These are phyloP conservation scores for Tetramorium alpestre DNA, from an alignment of 1,140 invertebrate species.

Conservation along the genomic window DNA sequence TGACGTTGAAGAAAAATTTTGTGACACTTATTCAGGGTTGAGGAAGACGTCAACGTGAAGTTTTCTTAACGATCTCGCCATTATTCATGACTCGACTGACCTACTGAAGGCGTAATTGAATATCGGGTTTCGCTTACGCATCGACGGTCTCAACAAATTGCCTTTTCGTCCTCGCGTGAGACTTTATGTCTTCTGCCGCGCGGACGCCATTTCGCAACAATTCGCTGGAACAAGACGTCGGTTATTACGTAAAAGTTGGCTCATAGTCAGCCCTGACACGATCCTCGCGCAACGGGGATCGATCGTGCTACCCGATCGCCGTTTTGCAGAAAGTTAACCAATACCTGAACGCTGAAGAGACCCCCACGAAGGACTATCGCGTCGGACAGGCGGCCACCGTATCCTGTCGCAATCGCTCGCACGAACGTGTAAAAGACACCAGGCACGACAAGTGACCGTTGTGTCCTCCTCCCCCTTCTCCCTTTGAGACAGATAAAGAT, in stretches of 20 bases:
- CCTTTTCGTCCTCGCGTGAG: slow-evolving; percentile 60
- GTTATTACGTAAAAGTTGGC: slow-evolving; percentile 66
- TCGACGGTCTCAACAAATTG: slow-evolving; percentile 45
- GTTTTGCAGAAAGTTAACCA: slow-evolving; percentile 46
- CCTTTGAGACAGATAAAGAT: neutral
- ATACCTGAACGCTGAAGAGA: neutral
- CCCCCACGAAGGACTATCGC: slow-evolving; percentile 1
- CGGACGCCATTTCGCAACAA: slow-evolving; percentile 62
- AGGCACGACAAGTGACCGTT: slow-evolving; percentile 12
- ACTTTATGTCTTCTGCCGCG: slow-evolving; percentile 45
- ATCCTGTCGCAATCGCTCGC: slow-evolving; percentile 25
- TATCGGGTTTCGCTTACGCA: slow-evolving; percentile 63
- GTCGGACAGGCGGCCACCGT: neutral
- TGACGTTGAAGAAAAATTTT: neutral
- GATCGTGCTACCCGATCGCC: slow-evolving; percentile 64
- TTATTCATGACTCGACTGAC: slow-evolving; percentile 21
- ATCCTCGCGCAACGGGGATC: slow-evolving; percentile 51
- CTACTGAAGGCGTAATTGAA: slow-evolving; percentile 54
- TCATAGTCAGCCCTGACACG: slow-evolving; percentile 62
- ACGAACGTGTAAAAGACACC: slow-evolving; percentile 36
- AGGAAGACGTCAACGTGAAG: neutral
- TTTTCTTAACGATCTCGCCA: neutral
- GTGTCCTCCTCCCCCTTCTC: neutral
- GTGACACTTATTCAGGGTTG: neutral
- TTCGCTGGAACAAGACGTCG: slow-evolving; percentile 57